These are phyloP conservation scores for Solenopsis fugax DNA, from an alignment of 1,140 invertebrate species.

Conservation along the genomic window DNA sequence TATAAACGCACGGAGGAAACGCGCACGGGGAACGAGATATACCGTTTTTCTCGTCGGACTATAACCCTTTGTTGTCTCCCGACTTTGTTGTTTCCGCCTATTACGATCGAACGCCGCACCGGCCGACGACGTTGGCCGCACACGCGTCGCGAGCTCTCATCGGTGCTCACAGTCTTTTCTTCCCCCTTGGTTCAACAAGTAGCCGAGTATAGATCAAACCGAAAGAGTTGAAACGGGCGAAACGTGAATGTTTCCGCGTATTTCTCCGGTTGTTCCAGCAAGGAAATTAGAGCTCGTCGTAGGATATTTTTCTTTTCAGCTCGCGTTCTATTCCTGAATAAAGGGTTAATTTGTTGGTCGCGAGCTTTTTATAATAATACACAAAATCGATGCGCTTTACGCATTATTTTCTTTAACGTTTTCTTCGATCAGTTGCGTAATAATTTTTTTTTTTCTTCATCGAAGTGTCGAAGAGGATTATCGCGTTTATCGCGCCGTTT, in stretches of 20 bases:
- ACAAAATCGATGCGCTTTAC: background rate
- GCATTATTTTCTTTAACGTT: background rate
- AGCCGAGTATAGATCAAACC: background rate
- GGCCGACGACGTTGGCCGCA: too few relatives aligned
- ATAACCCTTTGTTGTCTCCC: constrained; percentile 1
- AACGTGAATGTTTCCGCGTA: background rate
- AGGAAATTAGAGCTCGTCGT: background rate
- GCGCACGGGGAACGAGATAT: background rate
- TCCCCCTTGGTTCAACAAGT: constrained; percentile 9
- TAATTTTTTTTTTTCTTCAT: background rate
- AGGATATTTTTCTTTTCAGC: too few relatives aligned
- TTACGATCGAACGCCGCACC: background rate
- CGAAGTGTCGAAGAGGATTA: background rate
- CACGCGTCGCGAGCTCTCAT: background rate
- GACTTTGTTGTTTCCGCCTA: constrained; percentile 10
- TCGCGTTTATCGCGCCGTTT: background rate
- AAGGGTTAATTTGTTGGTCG: background rate
- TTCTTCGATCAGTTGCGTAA: background rate
- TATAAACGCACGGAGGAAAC: background rate
- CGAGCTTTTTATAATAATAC: background rate
- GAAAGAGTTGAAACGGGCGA: background rate
- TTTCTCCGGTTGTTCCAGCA: background rate
- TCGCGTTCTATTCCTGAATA: background rate
- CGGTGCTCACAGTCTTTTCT: constrained; percentile 4
- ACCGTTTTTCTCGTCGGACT: background rate